Evolutionary conservation across 1,140 invertebrate species (phyloP), one percentile per base, ranked within the genome.

Genomic region (Camponotus floridanus): DNA sequence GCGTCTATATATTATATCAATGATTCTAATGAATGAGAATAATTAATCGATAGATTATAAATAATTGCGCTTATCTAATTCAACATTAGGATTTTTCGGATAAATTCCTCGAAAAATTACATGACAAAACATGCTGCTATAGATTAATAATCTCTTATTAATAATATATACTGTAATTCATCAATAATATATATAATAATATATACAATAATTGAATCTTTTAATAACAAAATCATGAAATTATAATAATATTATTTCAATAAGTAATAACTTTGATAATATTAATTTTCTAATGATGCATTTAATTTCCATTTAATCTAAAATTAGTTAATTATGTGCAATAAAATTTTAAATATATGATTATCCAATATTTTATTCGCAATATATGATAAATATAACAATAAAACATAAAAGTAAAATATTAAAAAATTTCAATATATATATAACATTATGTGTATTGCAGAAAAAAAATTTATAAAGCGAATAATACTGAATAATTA

Each of bases 381-480:
- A 33, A 13, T 36, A 36, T 15, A 78, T 33, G 7, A 51, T 48
- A 26, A 15, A 61, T 15, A 4, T 31, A 62, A 45, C 3, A 26
- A 9, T 45, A 5, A 42, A 48, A 48, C 3, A 15, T 15, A 13
- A 78, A 33, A 64, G 42, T 45, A 5, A 42, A 48, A 48, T 6
- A 15, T 15, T 8, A 78, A 33, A 64, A 78, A 64, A 6, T 0
- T 48, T 5, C 13, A 26, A 68, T 45, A 36, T 11, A 36, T 39
- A 45, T 33, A 4, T 76, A 26, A 76, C 36, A 48, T 73, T 6
- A 73, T 48, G 31, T 57, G 33, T 55, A 36, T 8, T 9, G 21
- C 6, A 11, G 11, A 15, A 31, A 78, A 78, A 71, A 65, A 68
- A 55, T 26, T 67, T 33, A 3, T 48, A 18, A 48, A 67, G n/a